These are phyloP conservation scores for Palaemon carinicauda DNA, from an alignment of 1,140 invertebrate genomes.

Conservation along the genomic window DNA sequence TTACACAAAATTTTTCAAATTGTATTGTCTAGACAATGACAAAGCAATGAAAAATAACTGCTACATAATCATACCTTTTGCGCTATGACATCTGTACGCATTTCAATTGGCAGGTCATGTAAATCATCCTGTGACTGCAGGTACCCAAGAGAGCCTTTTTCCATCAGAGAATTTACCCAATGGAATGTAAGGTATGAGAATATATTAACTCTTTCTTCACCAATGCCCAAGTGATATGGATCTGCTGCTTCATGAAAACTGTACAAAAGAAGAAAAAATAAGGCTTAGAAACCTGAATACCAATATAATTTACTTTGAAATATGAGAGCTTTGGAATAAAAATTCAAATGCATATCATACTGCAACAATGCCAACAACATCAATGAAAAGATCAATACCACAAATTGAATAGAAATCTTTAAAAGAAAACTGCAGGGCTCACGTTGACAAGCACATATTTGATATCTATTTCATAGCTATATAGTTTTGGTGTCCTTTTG, in stretches of 20 bases:
- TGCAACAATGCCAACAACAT: too few relatives aligned
- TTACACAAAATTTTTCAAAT: neutral
- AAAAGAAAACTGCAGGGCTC: too few relatives aligned
- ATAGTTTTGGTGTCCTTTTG: too few relatives aligned
- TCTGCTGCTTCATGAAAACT: slow-evolving; percentile 74
- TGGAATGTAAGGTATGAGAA: slow-evolving; percentile 81
- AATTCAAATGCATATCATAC: too few relatives aligned
- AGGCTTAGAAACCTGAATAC: slow-evolving; percentile 61
- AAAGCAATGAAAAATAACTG: neutral
- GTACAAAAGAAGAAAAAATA: slow-evolving; percentile 62
- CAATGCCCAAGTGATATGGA: slow-evolving; percentile 76
- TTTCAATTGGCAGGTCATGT: slow-evolving; percentile 80
- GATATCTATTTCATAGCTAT: too few relatives aligned
- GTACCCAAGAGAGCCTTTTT: slow-evolving; percentile 79
- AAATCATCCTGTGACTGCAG: slow-evolving; percentile 82
- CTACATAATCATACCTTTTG: slow-evolving; percentile 68
- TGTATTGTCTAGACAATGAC: too few relatives aligned
- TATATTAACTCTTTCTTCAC: slow-evolving; percentile 78
- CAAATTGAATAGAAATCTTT: too few relatives aligned
- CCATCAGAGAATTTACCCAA: slow-evolving; percentile 88
- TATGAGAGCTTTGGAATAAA: too few relatives aligned
- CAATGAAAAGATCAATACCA: too few relatives aligned
- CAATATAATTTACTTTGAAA: too few relatives aligned
- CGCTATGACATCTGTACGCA: slow-evolving; percentile 72
- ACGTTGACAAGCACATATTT: too few relatives aligned